Percentiles rank a stretch among this genome's conserved stretches.
These are phyloP conservation scores for Parthenolecanium corni DNA, from an alignment of 2,888 invertebrate species.

Conservation along the genomic window DNA sequence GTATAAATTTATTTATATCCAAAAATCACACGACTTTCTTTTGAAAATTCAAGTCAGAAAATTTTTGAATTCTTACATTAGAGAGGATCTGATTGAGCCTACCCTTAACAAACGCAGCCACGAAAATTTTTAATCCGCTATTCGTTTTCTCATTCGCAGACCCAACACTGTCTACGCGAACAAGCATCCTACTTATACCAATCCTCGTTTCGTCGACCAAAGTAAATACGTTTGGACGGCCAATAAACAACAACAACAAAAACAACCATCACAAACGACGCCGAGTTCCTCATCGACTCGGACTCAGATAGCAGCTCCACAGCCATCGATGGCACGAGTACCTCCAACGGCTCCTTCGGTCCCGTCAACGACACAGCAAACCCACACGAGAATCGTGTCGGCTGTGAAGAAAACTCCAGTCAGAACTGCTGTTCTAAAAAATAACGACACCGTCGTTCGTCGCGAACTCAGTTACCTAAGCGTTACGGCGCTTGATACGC, in stretches of 20 bases:
- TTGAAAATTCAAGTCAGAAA: no score
- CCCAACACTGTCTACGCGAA: no score
- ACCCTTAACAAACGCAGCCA: no score
- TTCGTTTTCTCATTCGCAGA: no score
- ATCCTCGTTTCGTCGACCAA: slow-evolving; percentile 12
- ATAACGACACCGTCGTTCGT: not conserved
- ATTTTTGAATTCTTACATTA: no score
- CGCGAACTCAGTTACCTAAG: not conserved
- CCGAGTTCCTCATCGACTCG: not conserved
- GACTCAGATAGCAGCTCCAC: not conserved
- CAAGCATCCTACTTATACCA: not conserved
- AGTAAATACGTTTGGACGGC: slow-evolving; percentile 26
- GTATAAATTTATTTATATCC: no score
- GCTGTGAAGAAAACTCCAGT: not conserved
- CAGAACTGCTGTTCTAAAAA: no score
- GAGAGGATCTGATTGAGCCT: no score
- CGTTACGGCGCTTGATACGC: not conserved
- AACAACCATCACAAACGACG: not conserved
- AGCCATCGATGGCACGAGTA: not conserved
- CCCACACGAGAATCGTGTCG: not conserved
- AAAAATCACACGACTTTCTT: no score
- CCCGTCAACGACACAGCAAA: not conserved
- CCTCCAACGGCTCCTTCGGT: not conserved
- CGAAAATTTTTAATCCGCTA: no score
- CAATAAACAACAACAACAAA: slow-evolving; percentile 8